Base-by-base conservation (phyloP, 2,888 invertebrate genomes). In the Xestobium rufovillosum region DNA sequence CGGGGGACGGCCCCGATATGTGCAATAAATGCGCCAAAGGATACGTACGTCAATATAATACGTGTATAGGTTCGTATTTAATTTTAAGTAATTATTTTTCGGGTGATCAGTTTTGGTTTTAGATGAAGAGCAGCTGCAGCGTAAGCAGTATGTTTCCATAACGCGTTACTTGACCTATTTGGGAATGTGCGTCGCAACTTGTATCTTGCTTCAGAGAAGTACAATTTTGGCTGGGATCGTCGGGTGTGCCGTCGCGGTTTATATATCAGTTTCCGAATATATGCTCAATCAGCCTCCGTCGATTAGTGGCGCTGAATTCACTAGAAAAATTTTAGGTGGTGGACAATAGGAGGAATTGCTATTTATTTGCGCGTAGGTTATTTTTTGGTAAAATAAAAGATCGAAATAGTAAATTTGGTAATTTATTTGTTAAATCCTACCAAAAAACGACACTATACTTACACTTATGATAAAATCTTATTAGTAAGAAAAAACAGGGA, bases 1-100 rank as follows among this genome's bases (percentile, higher is more conserved):
- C 77, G 34, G 90, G 90, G 0, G 89, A 89, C 63, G 94, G 94
- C 0, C 88, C 91, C 0, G 91, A 94, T 61, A 85, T 88, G 79
- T 95, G 95, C 64, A 69, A 72, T 16, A 71, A 76, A 55, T 95
- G 95, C 70, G 81, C 83, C 0, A 67, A 73, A 10, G 87, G 82
- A 3, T 89, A 75, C 60, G 69, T 71, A 6, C 70, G 78, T 43
- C 75, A 79, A 45, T 82, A 84, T 40, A 83, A 83, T 43, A 72
- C 84, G 46, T 92, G 92, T 65, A 69, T 82, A 43, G 78, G 85
- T 73, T 71, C 75, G 65, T 68, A 61, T 31, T 25, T 19, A n/a
- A 36, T 36, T 37, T 31, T 25, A 13, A 16, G 13, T 26, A 36
- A 31, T 16, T 25, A 36, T 31, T 14, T 27, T 15, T 23, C 6